These are phyloP conservation scores for Anagrus nilaparvatae DNA, from an alignment of 1,140 invertebrate species.

Conservation along the genomic window DNA sequence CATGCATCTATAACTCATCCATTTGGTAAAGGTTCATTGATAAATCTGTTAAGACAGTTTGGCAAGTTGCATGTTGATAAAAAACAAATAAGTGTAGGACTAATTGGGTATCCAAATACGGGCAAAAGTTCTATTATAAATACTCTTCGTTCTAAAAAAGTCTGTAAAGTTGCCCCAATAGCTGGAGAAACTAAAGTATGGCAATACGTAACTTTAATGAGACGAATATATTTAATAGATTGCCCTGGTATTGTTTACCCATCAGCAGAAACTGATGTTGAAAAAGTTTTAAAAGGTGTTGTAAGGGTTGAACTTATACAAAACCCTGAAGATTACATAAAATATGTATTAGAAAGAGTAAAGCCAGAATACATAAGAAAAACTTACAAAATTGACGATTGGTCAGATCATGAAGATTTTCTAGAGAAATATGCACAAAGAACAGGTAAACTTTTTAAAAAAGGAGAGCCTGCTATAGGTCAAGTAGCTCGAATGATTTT, in stretches of 20 bases:
- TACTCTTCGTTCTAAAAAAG: constrained; percentile 86
- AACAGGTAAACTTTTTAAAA: constrained; percentile 86
- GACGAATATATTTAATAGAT: constrained; percentile 94
- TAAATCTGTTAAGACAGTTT: constrained; percentile 93
- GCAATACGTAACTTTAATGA: constrained; percentile 99
- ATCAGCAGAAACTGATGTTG: constrained; percentile 80
- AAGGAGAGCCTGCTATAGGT: constrained; percentile 87
- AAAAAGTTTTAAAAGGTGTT: constrained; percentile 92
- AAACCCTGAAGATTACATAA: constrained; percentile 91
- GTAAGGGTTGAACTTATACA: constrained; percentile 92
- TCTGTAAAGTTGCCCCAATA: constrained; percentile 97
- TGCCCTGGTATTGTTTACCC: constrained; percentile 98
- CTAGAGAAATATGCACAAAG: constrained; percentile 80
- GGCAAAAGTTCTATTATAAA: constrained; percentile 99
- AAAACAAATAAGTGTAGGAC: constrained; percentile 97
- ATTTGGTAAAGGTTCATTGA: constrained; percentile 96
- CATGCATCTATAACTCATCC: constrained; percentile 96
- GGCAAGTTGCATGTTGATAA: constrained; percentile 91
- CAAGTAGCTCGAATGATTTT: constrained; percentile 89
- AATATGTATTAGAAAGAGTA: constrained; percentile 75
- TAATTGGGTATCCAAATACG: constrained; percentile 99
- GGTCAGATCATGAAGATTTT: constrained; percentile 78
- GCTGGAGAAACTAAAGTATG: constrained; percentile 99
- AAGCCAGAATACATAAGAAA: constrained; percentile 81
- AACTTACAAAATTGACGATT: constrained; percentile 81